phyloP scores from a whole-genome alignment of 2,113 vertebrate species.

The Cyprichromis sp. region DNA sequence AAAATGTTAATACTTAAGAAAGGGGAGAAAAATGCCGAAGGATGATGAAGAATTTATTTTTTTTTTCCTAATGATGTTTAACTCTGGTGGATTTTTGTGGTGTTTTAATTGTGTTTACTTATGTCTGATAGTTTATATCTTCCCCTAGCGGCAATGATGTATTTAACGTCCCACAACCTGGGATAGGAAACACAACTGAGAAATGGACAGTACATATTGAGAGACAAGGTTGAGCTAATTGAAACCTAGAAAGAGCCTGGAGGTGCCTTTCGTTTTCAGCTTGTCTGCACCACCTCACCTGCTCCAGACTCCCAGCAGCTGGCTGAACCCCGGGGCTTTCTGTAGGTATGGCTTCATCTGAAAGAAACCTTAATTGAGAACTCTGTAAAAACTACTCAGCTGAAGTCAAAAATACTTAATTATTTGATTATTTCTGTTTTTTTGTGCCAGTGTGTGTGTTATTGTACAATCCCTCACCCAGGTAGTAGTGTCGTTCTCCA shows the following conservation, averaged over 20 bases:
- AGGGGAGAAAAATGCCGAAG: neutral
- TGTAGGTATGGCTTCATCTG: conserved; percentile 66
- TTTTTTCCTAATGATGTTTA: neutral
- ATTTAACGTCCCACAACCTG: neutral
- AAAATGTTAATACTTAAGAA: neutral
- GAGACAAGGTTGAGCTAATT: neutral
- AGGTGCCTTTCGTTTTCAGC: neutral
- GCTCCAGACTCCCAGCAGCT: conserved; percentile 62
- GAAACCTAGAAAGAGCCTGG: neutral
- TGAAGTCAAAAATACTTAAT: neutral
- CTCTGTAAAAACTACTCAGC: neutral
- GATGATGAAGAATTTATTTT: neutral
- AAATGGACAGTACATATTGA: neutral
- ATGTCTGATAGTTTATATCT: neutral
- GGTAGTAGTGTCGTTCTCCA: conserved; percentile 15
- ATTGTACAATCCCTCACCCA: conserved; percentile 30
- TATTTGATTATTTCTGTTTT: neutral
- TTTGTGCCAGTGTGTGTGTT: neutral
- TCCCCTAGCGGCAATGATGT: neutral
- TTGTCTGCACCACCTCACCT: conserved; percentile 50
- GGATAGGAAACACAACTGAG: neutral
- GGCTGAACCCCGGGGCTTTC: conserved; percentile 63
- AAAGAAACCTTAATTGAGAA: neutral
- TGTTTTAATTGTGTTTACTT: neutral
- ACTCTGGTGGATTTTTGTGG: neutral